Percentiles rank a stretch among this genome's conserved stretches.
These are phyloP conservation scores for Coelopa frigida DNA, from an alignment of 1,140 invertebrate species.

Conservation along the genomic window DNA sequence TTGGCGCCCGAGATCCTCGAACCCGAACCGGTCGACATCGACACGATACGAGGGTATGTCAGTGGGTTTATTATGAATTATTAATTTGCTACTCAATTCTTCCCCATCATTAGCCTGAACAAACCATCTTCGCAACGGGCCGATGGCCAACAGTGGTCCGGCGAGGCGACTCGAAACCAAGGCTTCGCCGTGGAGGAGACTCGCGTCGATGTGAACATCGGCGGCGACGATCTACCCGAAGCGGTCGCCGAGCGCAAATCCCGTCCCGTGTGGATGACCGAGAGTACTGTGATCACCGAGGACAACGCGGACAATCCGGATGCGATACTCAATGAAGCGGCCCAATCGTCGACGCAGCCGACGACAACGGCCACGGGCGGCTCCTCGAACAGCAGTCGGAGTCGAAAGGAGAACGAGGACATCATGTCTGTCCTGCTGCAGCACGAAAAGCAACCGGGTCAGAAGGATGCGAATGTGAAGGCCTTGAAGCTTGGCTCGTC, in stretches of 20 bases:
- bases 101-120: no score
- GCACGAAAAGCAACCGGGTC: constrained; percentile 72
- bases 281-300: constrained; percentile 75
- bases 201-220: constrained; percentile 82
- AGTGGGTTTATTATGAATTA: constrained; percentile 1
- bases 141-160: constrained; percentile 72
- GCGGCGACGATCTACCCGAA: constrained; percentile 59
- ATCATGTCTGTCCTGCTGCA: constrained; percentile 87
- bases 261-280: constrained; percentile 88
- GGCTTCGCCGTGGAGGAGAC: constrained; percentile 74
- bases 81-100: no score
- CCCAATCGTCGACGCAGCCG: constrained; percentile 41
- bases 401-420: constrained; percentile 63
- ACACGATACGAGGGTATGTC: constrained; percentile 65
- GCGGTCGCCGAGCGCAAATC: constrained; percentile 64
- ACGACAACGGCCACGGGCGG: constrained; percentile 50
- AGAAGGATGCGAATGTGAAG: constrained; percentile 50
- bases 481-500: constrained; percentile 52
- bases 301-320: constrained; percentile 53
- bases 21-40: constrained; percentile 85
- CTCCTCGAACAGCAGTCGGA: constrained; percentile 35
- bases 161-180: constrained; percentile 72
- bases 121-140: constrained; percentile 27
- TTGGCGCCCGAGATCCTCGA: constrained; percentile 85
- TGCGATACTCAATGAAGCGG: constrained; percentile 25